These are phyloP conservation scores for Ranitomeya imitator DNA, from an alignment of 2,113 vertebrate species.

Conservation along the genomic window DNA sequence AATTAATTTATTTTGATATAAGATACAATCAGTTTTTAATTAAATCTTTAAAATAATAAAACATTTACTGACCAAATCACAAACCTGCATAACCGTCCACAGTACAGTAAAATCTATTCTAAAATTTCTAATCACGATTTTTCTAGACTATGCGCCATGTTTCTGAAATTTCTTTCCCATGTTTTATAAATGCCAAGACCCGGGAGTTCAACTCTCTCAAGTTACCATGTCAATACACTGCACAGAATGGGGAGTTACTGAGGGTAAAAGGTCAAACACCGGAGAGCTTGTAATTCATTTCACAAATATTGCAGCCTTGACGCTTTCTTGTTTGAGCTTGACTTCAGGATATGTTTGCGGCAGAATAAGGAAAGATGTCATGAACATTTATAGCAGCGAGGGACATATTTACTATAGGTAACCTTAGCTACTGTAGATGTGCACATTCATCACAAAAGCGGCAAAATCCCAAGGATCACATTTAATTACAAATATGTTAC, in stretches of 20 bases:
- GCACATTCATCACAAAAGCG: not conserved
- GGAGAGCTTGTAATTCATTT: slow-evolving; percentile 48
- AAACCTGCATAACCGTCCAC: not conserved
- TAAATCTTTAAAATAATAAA: not conserved
- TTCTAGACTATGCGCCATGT: not conserved
- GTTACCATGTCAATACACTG: slow-evolving; percentile 47
- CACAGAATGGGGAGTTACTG: slow-evolving; percentile 35
- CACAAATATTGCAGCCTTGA: slow-evolving; percentile 30
- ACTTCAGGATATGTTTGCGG: not conserved
- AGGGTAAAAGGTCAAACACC: slow-evolving; percentile 29
- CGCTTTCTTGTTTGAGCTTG: slow-evolving; percentile 22
- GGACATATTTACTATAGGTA: not conserved
- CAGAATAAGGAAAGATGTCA: slow-evolving; percentile 6
- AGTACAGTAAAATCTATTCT: not conserved
- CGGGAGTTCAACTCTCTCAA: slow-evolving; percentile 34
- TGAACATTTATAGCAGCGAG: slow-evolving; percentile 3
- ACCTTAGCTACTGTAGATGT: not conserved
- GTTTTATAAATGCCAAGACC: slow-evolving; percentile 47
- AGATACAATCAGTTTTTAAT: not conserved
- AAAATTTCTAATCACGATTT: slow-evolving; percentile 18
- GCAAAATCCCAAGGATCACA: no score
- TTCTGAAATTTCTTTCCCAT: slow-evolving; percentile 29
- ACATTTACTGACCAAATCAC: not conserved
- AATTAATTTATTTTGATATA: not conserved
- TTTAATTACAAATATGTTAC: no score